These are phyloP conservation scores for Leuciscus waleckii DNA, from an alignment of 2,797 vertebrate species.

Conservation along the genomic window DNA sequence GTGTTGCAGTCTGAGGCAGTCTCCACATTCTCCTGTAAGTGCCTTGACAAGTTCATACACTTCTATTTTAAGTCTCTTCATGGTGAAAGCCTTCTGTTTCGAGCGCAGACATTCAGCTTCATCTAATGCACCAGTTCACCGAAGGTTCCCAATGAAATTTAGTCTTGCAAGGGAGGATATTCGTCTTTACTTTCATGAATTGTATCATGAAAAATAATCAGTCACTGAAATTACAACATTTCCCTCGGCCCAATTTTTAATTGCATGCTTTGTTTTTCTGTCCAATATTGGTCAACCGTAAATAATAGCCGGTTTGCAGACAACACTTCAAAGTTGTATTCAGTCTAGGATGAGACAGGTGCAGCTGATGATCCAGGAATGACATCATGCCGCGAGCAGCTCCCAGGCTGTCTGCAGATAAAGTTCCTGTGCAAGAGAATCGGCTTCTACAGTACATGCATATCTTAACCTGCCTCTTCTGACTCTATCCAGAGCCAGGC, in stretches of 20 bases:
- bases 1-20: not conserved
- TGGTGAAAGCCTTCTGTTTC: not conserved
- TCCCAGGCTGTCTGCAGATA: conserved; percentile 69
- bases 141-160: not conserved
- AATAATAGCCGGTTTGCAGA: conserved; percentile 39
- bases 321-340: conserved; percentile 19
- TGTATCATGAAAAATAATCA: conserved; percentile 12
- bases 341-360: conserved; percentile 68
- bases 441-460: not conserved
- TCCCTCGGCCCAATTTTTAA: conserved; percentile 14
- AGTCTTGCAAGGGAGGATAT: not conserved
- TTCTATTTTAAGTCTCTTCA: conserved; percentile 15
- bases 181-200: not conserved
- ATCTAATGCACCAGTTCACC: not conserved
- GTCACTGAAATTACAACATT: conserved; percentile 1
- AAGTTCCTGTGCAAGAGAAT: conserved; percentile 32
- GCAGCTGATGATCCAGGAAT: conserved; percentile 66
- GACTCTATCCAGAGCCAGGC: not conserved
- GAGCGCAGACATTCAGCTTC: not conserved
- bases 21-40: conserved; percentile 34
- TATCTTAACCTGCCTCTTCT: not conserved
- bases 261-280: conserved; percentile 27
- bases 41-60: conserved; percentile 42
- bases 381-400: conserved; percentile 72
- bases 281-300: conserved; percentile 29